A percentile compares a stretch with the other conserved stretches of the same genome.
Conservation (phyloP, 2,888 invertebrate species). For the Catocala fraxini region DNA sequence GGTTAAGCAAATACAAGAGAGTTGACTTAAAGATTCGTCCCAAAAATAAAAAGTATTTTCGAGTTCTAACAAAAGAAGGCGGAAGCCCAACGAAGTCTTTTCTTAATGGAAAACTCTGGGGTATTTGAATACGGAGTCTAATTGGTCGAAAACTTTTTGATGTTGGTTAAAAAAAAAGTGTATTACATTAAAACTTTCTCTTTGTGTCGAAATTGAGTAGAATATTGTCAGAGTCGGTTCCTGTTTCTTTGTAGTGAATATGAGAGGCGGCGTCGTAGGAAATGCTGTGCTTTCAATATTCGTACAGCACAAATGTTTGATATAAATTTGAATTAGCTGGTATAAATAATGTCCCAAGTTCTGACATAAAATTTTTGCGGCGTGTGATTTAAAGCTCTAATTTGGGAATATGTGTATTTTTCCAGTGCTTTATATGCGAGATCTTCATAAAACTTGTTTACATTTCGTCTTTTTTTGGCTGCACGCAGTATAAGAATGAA, state of each 20-base stretch:
- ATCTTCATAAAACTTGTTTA: too few species aligned
- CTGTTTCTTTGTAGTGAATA: conserved; percentile 31
- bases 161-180: conserved; percentile 43
- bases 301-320: background rate
- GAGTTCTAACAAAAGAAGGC: conserved; percentile 45
- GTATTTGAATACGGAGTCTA: conserved; percentile 61
- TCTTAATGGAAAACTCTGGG: conserved; percentile 58
- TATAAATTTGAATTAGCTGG: conserved; percentile 7
- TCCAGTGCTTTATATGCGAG: too few species aligned
- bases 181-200: conserved; percentile 52
- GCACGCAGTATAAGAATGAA: too few species aligned
- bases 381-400: conserved; percentile 11
- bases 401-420: conserved; percentile 5
- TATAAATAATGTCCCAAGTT: conserved; percentile 14
- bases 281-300: conserved; percentile 19
- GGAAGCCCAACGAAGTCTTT: conserved; percentile 44
- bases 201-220: conserved; percentile 47
- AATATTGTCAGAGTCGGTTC: conserved; percentile 37
- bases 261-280: conserved; percentile 14
- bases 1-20: conserved; percentile 69
- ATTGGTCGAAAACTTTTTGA: conserved; percentile 55
- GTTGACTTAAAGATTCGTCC: conserved; percentile 57
- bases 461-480: too few species aligned
- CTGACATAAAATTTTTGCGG: conserved; percentile 14
- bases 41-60: conserved; percentile 54